Base-by-base conservation (phyloP, 2,797 vertebrate genomes). In the Pogonophryne albipinna region DNA sequence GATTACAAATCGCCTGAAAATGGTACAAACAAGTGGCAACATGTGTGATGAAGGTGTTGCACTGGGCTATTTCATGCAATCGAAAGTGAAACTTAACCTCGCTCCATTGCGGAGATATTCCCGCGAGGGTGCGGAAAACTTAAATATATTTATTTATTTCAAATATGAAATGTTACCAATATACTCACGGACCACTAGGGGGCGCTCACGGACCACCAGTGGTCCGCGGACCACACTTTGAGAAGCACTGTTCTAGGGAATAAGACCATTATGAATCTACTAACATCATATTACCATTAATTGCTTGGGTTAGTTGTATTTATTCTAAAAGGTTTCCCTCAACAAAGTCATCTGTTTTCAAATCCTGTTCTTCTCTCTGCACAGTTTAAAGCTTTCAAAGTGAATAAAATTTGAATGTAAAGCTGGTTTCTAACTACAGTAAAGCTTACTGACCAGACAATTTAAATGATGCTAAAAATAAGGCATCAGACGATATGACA, bases 331-430 rank as follows among this genome's bases (percentile, higher is more conserved):
- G 6, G 42, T 2, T 50, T 56, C 31, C 31, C 27, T 56, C 27
- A 42, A 19, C 17, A 67, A 17, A 27, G 12, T 2, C 23, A 20
- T 14, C 0, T 0, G 0, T 45, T 50, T 49, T 47, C 4, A 17
- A 16, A 44, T 34, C 34, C 12, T 19, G 49, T 6, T 63, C 5
- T 14, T 31, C 17, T 31, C 50, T 62, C 66, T 8, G 45, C 4
- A 60, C 16, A 50, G 6, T 51, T 78, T 60, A 51, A 83, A 82
- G 66, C 44, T 71, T 53, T 62, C 9, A 31, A 50, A 63, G 20
- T 0, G 10, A 20, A 38, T 44, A 53, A 73, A 60, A 44, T 16
- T 69, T 5, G 2, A 50, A 41, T 17, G 9, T 50, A 16, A 45
- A 64, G 41, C 44, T 23, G 11, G 4, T 38, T 13, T 6, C 4